Base-by-base conservation (phyloP, 2,797 vertebrate species). In the Malacoctenus gilli region DNA sequence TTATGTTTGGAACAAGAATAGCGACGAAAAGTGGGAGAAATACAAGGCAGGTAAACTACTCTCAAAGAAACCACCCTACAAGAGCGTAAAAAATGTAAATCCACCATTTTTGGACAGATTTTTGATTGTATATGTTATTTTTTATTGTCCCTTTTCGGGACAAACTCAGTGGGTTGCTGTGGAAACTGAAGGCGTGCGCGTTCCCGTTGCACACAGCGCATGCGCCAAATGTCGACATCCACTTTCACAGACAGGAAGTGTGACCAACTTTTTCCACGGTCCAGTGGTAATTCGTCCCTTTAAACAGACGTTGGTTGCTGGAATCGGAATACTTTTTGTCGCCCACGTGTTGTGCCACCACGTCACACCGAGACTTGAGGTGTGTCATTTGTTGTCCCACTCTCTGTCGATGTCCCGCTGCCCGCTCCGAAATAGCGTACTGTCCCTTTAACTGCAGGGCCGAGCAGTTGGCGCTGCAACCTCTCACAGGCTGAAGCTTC, bases 381-480 rank as follows among this genome's bases (percentile, higher is more conserved):
- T n/a, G 43, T 11, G 31, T 40, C 21, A 2, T 2, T 21, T 8
- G 20, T 21, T 23, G 13, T 55, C 54, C 25, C 4, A 37, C 10
- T 2, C 41, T 1, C 12, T 1, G n/a, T 13, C 31, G 8, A 13
- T 3, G 4, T 12, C 21, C 53, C 59, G 37, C 46, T 35, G 60
- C 51, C 12, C 18, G 8, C 18, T 42, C 7, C 1, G 44, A 46
- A 51, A 42, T 4, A 0, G 52, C 16, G 69, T 15, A 44, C 88
- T 87, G 88, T 55, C 77, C 22, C 93, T 94, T 94, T 94, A 94
- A 94, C 69, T 31, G 54, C 43, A 78, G 90, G 75, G 87, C 66
- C 10, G 53, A 44, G 36, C 67, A 39, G 43, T n/a, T n/a, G n/a
- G n/a, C n/a, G n/a, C n/a, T n/a, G n/a, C n/a, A n/a, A n/a, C n/a